Evolutionary conservation across 2,888 invertebrate species (phyloP).

Genomic region (Eristalinus aeneus): DNA sequence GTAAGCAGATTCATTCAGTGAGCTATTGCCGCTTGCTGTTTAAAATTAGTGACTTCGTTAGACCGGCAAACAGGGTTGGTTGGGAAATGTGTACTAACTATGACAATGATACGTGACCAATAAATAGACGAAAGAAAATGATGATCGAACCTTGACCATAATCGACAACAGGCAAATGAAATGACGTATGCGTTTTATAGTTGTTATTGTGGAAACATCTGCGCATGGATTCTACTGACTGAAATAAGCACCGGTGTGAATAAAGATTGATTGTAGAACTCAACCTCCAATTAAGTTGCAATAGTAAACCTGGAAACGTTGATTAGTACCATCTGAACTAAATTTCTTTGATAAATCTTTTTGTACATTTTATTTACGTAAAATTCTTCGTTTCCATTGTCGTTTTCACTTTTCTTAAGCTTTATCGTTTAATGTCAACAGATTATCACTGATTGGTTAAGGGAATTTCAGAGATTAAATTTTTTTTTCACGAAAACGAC

Average conservation of each 20-base stretch:
- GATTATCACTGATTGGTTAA: too few relatives aligned
- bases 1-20: not conserved
- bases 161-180: not conserved
- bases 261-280: not conserved
- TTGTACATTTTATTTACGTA: too few relatives aligned
- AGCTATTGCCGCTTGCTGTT: not conserved
- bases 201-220: not conserved
- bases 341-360: too few relatives aligned
- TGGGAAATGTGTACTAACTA: not conserved
- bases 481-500: too few relatives aligned
- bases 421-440: too few relatives aligned
- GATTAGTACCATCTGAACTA: too few relatives aligned
- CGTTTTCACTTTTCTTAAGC: too few relatives aligned
- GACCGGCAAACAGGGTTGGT: not conserved
- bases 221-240: not conserved
- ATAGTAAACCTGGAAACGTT: too few relatives aligned
- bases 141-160: not conserved
- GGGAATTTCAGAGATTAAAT: too few relatives aligned
- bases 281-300: too few relatives aligned
- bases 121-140: not conserved
- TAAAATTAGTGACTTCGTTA: constrained; percentile 47
- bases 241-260: not conserved
- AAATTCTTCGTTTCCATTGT: too few relatives aligned
- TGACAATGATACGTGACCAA: not conserved
- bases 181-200: not conserved